Conservation (phyloP, 2,113 vertebrate genomes). For the Columba livia region DNA sequence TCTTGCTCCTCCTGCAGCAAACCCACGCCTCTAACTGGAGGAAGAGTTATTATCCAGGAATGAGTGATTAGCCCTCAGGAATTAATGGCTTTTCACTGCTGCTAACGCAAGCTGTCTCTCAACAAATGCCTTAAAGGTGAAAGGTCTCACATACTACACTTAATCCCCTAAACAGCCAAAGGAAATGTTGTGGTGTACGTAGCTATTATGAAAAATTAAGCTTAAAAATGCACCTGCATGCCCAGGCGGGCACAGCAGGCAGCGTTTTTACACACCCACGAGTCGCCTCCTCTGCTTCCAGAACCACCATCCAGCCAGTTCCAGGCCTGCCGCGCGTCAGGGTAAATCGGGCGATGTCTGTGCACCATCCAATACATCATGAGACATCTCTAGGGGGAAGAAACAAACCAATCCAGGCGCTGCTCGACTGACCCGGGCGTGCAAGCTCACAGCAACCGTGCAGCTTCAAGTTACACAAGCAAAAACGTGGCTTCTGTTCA, state of each 20-base stretch:
- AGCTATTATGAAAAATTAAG: neutral
- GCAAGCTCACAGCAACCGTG: neutral
- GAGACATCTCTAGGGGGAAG: neutral
- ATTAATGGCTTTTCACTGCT: neutral
- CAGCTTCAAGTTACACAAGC: neutral
- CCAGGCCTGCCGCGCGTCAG: neutral
- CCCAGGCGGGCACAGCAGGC: neutral
- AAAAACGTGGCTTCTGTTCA: conserved; percentile 8
- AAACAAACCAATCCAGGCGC: neutral
- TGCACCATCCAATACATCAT: neutral
- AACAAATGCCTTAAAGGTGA: neutral
- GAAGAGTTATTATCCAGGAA: neutral
- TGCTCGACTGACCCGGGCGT: neutral
- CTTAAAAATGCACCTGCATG: neutral
- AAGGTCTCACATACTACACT: neutral
- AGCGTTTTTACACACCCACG: neutral
- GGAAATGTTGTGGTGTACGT: neutral
- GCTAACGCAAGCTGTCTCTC: neutral
- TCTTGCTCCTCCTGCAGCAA: neutral
- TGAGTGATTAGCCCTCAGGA: neutral
- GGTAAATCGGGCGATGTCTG: neutral
- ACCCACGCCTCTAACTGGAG: neutral
- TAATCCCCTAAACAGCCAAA: neutral
- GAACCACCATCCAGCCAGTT: neutral
- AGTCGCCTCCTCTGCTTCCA: neutral